Base-by-base conservation (phyloP, 2,113 vertebrate genomes). In the Percopsis transmontana region DNA sequence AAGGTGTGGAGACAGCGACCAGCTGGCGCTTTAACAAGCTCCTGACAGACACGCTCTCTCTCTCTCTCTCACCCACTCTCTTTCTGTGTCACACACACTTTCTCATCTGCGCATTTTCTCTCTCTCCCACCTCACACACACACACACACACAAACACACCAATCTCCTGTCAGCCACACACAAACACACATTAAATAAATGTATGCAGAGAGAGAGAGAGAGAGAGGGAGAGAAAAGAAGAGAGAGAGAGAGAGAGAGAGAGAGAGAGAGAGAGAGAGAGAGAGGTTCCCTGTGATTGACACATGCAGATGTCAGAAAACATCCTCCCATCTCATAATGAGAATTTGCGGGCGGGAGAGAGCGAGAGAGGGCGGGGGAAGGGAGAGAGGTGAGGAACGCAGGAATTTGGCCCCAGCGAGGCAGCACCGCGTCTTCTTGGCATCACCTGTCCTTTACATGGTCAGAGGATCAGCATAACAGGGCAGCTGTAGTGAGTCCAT, bases 11-110 rank as follows among this genome's bases (percentile, higher is more conserved):
- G 87, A 91, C 87, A 83, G 83, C 74, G 70, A 88, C 61, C 89
- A 88, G 85, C 83, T 89, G 90, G 86, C 69, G 56, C 74, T 87
- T 82, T 86, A 88, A 87, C 84, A 85, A 86, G 86, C 79, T 79
- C 66, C 75, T 85, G 82, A 87, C 78, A 88, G 77, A 84, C 27
- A 1, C 27, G 1, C 27, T 38, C 1, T 23, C 48, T 16, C 19
- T 38, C 60, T n/a, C 40, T 45, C 10, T 45, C 44, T 45, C 44
- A 7, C 44, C 10, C 44, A 7, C 44, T 45, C 44, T 52, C 19
- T 45, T 10, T 45, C 44, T 45, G 6, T 52, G 2, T 52, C 50
- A 13, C 48, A 19, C 1, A 23, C 20, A 13, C 20, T 53, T 21
- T 23, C 21, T 53, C 51, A 23, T 21, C 14, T 9, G 13, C 51